Evolutionary conservation across 2,797 vertebrate species (phyloP).

Genomic region (Tarsius wallacei): DNA sequence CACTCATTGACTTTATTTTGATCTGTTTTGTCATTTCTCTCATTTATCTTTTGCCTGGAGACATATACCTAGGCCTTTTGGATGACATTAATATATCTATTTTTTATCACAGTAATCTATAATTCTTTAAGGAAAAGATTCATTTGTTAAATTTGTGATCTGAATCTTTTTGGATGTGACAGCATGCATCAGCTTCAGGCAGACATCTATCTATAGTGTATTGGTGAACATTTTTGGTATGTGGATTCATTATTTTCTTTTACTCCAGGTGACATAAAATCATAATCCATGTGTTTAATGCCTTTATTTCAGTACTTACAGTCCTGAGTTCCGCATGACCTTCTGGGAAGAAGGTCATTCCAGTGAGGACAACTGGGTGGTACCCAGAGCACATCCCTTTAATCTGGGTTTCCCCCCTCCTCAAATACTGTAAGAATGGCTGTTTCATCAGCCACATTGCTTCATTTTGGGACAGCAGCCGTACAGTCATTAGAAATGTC

Average conservation of each 20-base stretch:
- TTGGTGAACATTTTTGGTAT: constrained; percentile 23
- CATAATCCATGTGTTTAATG: background rate
- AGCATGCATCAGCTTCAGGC: constrained; percentile 40
- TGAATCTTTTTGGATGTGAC: constrained; percentile 52
- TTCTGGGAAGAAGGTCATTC: background rate
- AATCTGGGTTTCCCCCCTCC: background rate
- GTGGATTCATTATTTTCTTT: constrained; percentile 64
- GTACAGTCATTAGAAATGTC: background rate
- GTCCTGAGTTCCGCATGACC: background rate
- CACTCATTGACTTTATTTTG: constrained; percentile 70
- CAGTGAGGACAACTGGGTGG: constrained; percentile 1
- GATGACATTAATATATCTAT: constrained; percentile 60
- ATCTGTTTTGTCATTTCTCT: constrained; percentile 71
- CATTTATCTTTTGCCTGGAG: constrained; percentile 72
- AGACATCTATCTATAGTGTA: constrained; percentile 37
- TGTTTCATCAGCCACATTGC: background rate
- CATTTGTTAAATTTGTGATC: constrained; percentile 55
- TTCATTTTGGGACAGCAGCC: background rate
- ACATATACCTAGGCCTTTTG: constrained; percentile 66
- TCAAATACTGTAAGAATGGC: background rate
- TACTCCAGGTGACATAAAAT: constrained; percentile 41
- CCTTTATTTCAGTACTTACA: constrained; percentile 24
- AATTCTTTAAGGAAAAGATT: constrained; percentile 70
- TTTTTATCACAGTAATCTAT: constrained; percentile 42
- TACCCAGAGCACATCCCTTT: constrained; percentile 26